Evolutionary conservation across 2,888 invertebrate genomes (phyloP), one percentile per base, ranked within the genome.

Genomic region (Phlogophora meticulosa): DNA sequence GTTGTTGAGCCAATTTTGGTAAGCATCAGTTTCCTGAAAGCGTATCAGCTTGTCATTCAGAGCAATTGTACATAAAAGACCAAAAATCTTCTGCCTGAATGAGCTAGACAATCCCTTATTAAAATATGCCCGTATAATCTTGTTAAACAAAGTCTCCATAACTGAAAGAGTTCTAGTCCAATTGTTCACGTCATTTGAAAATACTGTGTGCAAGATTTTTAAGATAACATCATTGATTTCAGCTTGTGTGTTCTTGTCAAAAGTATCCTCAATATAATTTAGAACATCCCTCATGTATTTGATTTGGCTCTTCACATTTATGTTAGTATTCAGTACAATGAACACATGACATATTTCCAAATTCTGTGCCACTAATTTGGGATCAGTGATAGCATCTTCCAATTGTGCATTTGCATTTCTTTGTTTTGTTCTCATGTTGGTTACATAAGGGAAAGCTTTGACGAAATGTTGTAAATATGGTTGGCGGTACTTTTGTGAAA

Each of bases 381-480:
- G 86, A 74, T 95, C 95, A 71, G 89, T 92, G 59, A 95, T 93
- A 40, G 72, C 78, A 72, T 94, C 85, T 64, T 92, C 92, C 82
- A 87, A 82, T 55, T 78, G 72, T 62, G 84, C 79, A 63, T 84
- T 69, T 17, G 75, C 81, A 78, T 79, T 87, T 67, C 83, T 84
- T 64, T 89, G 88, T 70, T 88, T 95, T 34, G 88, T 87, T 62
- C 93, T 88, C 51, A 91, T 87, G 74, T 92, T 93, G 69, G 96
- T 95, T 7, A 92, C 90, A 88, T 96, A 97, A 1, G 97, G 97
- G 80, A 97, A 97, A 55, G 93, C 91, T 40, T 86, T 87, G 1
- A 97, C 88, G 73, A 97, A 94, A 87, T 96, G 95, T 63, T 94
- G 95, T 5, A 94, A 91, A 82, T 97, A 97, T 46, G 90, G 87